These are phyloP conservation scores for Litoditis marina DNA, from an alignment of 2,888 invertebrate species.

Conservation along the genomic window DNA sequence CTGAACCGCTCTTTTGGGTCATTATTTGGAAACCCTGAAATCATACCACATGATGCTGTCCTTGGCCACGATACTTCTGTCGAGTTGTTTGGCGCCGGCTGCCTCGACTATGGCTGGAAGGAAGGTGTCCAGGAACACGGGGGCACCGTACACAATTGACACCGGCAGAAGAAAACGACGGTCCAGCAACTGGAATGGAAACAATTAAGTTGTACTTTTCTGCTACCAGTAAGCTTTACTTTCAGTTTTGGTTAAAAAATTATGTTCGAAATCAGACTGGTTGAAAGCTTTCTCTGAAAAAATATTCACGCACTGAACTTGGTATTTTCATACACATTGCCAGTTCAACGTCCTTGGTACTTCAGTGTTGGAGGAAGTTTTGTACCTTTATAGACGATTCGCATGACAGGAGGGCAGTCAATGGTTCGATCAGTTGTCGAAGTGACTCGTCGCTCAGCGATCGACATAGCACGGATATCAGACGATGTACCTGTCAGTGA, in stretches of 20 bases:
- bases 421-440: constrained; percentile 28
- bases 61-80: constrained; percentile 48
- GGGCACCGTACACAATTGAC: constrained; percentile 49
- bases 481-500: constrained; percentile 25
- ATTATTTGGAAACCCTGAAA: too few species aligned
- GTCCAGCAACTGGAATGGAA: constrained; percentile 47
- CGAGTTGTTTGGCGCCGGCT: constrained; percentile 31
- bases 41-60: constrained; percentile 51
- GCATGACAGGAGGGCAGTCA: constrained; percentile 35
- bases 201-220: background rate
- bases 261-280: too few species aligned
- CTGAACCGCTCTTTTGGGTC: too few species aligned
- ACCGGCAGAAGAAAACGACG: constrained; percentile 53
- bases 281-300: background rate
- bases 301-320: too few species aligned
- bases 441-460: constrained; percentile 30
- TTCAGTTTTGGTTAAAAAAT: background rate
- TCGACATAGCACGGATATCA: constrained; percentile 36
- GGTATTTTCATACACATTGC: too few species aligned
- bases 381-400: constrained; percentile 43
- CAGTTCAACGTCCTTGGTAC: too few species aligned
- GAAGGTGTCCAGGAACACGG: constrained; percentile 44
- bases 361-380: background rate
- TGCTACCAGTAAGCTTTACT: too few species aligned
- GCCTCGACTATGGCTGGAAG: constrained; percentile 55